These are phyloP conservation scores for Hepsetus odoe DNA, from an alignment of 2,113 vertebrate species.

Conservation along the genomic window DNA sequence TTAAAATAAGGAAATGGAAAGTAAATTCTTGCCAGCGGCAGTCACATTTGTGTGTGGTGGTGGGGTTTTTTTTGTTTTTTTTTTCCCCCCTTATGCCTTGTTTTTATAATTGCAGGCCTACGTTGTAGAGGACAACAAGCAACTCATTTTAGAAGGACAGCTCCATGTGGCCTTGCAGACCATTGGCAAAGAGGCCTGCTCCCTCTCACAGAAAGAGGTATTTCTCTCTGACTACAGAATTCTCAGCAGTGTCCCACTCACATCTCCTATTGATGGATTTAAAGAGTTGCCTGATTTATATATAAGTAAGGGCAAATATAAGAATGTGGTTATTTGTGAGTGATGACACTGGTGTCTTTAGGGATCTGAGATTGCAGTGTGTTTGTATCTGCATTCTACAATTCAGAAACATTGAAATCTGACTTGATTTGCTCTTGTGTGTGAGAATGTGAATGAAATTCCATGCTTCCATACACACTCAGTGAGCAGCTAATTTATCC, in stretches of 20 bases:
- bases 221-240: background rate
- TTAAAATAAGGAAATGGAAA: too few species aligned
- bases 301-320: background rate
- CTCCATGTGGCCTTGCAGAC: slow-evolving; percentile 89
- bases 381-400: too few species aligned
- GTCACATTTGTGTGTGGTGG: too few species aligned
- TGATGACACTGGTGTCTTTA: background rate
- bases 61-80: background rate
- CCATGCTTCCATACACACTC: too few species aligned
- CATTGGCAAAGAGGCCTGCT: slow-evolving; percentile 88
- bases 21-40: too few species aligned
- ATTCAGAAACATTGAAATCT: too few species aligned
- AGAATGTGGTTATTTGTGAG: background rate
- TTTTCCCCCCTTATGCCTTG: background rate
- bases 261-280: background rate
- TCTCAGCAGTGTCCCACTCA: background rate
- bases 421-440: too few species aligned
- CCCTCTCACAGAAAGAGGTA: slow-evolving; percentile 90
- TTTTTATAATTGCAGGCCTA: slow-evolving; percentile 78
- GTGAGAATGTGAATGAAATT: too few species aligned
- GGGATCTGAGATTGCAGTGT: background rate
- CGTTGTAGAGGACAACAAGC: slow-evolving; percentile 94
- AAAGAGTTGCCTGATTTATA: background rate
- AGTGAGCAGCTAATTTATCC: too few species aligned
- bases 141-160: slow-evolving; percentile 95